Conservation (phyloP, 2,888 invertebrate genomes). For the Drosophila fulvimacula region DNA sequence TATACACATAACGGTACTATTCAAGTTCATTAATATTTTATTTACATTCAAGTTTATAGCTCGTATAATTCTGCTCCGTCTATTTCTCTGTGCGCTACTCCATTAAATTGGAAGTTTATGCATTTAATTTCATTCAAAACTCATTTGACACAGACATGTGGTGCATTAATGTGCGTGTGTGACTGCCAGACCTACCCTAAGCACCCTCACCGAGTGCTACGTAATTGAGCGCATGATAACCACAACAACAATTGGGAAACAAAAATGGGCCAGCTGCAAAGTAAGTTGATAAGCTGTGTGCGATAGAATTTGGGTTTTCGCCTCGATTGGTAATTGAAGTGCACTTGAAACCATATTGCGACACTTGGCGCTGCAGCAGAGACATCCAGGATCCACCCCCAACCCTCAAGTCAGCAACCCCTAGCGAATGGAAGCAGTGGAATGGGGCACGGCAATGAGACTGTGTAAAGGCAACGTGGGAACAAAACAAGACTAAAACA, state of each 20-base stretch:
- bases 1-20: no score
- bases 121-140: constrained; percentile 17
- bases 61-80: not conserved
- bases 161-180: constrained; percentile 3
- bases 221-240: constrained; percentile 70
- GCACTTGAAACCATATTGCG: constrained; percentile 81
- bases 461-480: constrained; percentile 22
- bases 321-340: constrained; percentile 68
- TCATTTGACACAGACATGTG: constrained; percentile 26
- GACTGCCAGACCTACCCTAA: constrained; percentile 51
- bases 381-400: constrained; percentile 33
- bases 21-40: not conserved
- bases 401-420: constrained; percentile 23
- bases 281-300: constrained; percentile 17
- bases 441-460: constrained; percentile 8
- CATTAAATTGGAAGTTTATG: not conserved
- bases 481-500: constrained; percentile 7
- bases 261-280: constrained; percentile 47
- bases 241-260: constrained; percentile 16
- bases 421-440: constrained; percentile 6
- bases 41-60: not conserved
- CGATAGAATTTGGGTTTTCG: constrained; percentile 15
- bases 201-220: constrained; percentile 28
- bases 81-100: no score
- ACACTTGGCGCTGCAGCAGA: constrained; percentile 59